Base-by-base conservation (phyloP, 2,113 vertebrate genomes). In the Xerus inauris region DNA sequence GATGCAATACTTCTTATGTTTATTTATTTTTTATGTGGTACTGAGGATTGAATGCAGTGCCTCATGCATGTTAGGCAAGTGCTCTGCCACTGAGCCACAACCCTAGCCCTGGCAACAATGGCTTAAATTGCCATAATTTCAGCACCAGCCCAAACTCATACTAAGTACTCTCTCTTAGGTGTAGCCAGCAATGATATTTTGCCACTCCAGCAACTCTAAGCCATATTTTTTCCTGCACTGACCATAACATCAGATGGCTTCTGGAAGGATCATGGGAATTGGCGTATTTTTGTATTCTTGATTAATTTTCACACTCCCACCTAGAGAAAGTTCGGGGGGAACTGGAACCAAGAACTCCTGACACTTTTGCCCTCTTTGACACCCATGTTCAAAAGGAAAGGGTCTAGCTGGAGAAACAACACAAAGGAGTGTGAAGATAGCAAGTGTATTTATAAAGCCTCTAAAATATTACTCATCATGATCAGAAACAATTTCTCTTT, bases 211-310 rank as follows among this genome's bases (percentile, higher is more conserved):
- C 10, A 32, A 42, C 57, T 69, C 30, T 32, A 2, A 65, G 69
- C 32, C 38, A 57, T 40, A 19, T 42, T 65, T 12, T 6, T 19
- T 4, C 1, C 17, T 14, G 22, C 26, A 80, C 35, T 96, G 90
- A 91, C 94, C 98, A 72, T 83, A 98, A 94, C 75, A 91, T 85
- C 95, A 95, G 90, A 97, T 81, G 87, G 76, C 24, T 95, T 88
- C 98, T 96, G 87, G 89, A 96, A 95, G 20, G 81, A 92, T 97
- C 96, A 95, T 98, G 93, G 95, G 97, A 96, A 89, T 84, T 64
- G 71, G 97, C 62, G 86, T 86, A 96, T 69, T 97, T 97, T 97
- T 98, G 97, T 97, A 97, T 97, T 94, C 92, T 96, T 97, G 3
- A 35, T 94, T 91, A 82, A 76, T 93, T 97, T 87, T 54, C 92